Evolutionary conservation across 2,888 invertebrate genomes (phyloP).

Genomic region (Melangyna quadrimaculata): DNA sequence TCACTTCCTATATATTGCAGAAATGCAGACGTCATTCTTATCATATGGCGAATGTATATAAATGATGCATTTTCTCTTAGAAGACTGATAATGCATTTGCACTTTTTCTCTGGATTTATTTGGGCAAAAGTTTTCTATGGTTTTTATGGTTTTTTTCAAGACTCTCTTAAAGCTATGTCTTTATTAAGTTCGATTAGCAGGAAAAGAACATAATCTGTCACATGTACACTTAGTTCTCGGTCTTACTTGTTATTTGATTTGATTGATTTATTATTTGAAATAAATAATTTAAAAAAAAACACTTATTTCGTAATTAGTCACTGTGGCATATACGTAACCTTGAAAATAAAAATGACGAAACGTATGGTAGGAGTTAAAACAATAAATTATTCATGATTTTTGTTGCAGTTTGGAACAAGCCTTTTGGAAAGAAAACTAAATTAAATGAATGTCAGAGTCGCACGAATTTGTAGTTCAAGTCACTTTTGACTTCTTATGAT

Average conservation of each 20-base stretch:
- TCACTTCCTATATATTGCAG: conserved; percentile 64
- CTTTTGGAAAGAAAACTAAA: too few species aligned
- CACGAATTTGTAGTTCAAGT: too few species aligned
- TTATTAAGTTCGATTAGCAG: neutral
- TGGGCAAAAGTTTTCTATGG: neutral
- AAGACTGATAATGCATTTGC: neutral
- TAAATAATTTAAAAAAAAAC: too few species aligned
- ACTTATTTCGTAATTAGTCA: neutral
- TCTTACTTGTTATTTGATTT: neutral
- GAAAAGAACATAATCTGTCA: neutral
- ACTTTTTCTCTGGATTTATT: neutral
- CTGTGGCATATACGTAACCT: conserved; percentile 1
- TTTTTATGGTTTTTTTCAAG: neutral
- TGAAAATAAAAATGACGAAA: too few species aligned
- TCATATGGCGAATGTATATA: neutral
- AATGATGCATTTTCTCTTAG: conserved; percentile 28
- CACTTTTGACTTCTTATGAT: too few species aligned
- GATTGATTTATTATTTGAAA: too few species aligned
- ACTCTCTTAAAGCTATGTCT: neutral
- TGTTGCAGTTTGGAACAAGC: too few species aligned
- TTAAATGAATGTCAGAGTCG: too few species aligned
- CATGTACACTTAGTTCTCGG: neutral
- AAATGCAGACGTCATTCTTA: neutral
- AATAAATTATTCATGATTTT: neutral
- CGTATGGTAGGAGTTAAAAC: too few species aligned